These are phyloP conservation scores for Limnephilus auricula DNA, from an alignment of 2,888 invertebrate species.

Conservation along the genomic window DNA sequence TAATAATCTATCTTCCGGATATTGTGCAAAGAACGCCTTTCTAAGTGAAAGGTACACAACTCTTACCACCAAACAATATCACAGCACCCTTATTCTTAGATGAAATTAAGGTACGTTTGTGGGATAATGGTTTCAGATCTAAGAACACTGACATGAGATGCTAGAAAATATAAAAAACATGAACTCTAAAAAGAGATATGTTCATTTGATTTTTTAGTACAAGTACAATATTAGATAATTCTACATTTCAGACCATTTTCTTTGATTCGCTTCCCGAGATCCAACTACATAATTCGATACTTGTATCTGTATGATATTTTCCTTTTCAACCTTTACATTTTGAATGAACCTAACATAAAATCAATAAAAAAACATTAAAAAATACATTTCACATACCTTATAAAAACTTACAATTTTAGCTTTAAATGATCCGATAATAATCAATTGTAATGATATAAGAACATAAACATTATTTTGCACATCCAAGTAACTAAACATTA, in stretches of 20 bases:
- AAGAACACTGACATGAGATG: slow-evolving; percentile 15
- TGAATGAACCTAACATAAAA: slow-evolving; percentile 2
- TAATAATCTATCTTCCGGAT: neutral
- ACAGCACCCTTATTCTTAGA: neutral
- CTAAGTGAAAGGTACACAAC: neutral
- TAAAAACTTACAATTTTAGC: neutral
- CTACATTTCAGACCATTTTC: slow-evolving; percentile 35
- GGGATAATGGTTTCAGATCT: neutral
- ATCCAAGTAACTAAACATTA: neutral
- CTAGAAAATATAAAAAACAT: slow-evolving; percentile 23
- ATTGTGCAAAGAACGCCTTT: neutral
- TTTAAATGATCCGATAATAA: neutral
- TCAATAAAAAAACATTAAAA: neutral
- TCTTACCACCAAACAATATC: slow-evolving; percentile 2
- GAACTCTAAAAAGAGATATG: slow-evolving; percentile 44
- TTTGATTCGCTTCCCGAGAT: slow-evolving; percentile 30
- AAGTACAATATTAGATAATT: neutral
- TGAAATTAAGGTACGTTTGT: neutral
- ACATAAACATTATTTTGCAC: slow-evolving; percentile 12
- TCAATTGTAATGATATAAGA: neutral
- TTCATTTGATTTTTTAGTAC: slow-evolving; percentile 28
- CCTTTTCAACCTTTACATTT: neutral
- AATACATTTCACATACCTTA: neutral
- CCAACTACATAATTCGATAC: neutral
- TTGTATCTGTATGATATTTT: neutral